Base-by-base conservation (phyloP, 2,888 invertebrate genomes). In the Lomographa bimaculata region DNA sequence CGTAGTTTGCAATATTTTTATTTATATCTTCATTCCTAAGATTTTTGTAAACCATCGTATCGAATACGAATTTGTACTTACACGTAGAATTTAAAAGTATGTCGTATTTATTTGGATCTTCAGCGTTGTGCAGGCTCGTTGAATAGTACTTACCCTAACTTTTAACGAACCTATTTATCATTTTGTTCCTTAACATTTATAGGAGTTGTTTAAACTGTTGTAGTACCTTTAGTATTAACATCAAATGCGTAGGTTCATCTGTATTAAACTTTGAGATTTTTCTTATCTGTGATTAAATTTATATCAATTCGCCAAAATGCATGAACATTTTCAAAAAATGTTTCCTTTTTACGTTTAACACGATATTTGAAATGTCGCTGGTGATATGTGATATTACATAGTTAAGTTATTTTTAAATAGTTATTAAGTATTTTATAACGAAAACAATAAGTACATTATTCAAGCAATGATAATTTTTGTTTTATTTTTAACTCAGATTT, bases 301-400 rank as follows among this genome's bases (percentile, higher is more conserved):
- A 9, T 42, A 27, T 14, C 7, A 9, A 19, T 36, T 37, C 10
- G 32, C 23, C 19, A 37, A 42, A 36, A 24, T 32, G 19, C 26
- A 5, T 7, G 4, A 37, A 24, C 42, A 43, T 43, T 43, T 43
- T 43, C 8, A 18, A 32, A 49, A 46, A 45, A 49, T 46, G 44
- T 42, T 46, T 40, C 21, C 53, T 49, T 54, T 30, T 10, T 45
- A 37, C 44, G 42, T 39, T 25, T 43, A 41, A 41, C 25, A 46
- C 46, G 55, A 46, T 54, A 42, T 59, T 64, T 54, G 58, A 60
- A 64, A 68, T 79, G 73, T 81, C 75, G 77, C 79, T 82, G 79
- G 64, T 81, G 78, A 82, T 81, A 82, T 85, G 86, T 87, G 86
- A 87, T 87, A 87, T 82, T 84, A 84, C 57, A 70, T 73, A 81